Evolutionary conservation across 1,140 invertebrate genomes (phyloP), one percentile per base, ranked within the genome.

Genomic region (Aphaenogaster rudis): DNA sequence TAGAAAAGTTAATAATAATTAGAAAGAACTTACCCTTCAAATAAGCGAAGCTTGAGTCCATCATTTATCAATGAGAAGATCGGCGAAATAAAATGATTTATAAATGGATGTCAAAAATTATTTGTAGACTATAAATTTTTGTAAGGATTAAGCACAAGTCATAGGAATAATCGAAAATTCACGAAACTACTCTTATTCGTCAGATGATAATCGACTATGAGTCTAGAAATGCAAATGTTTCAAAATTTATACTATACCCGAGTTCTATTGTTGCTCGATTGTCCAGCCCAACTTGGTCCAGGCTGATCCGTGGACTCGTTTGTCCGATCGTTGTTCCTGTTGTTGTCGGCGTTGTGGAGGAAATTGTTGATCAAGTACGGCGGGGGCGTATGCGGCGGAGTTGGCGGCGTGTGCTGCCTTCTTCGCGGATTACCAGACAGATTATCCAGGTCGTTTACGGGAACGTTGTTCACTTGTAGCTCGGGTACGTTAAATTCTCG

Each of bases 391-490:
- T 90, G 86, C 36, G 86, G 88, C 5, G 88, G 87, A 28, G 86
- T 86, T 1, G 92, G 87, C 1, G 82, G 88, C 6, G 88, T 79
- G 4, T 81, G 81, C 7, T 54, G 87, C 67, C 87, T 78, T 63
- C 86, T 87, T 63, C 93, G 87, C 39, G 82, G 92, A 57, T 88
- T 92, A 15, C 87, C 91, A 5, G 92, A 90, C 13, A 91, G 92
- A 67, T 93, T 93, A 87, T 82, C 92, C 80, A 94, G 93, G 76
- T 96, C 94, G 7, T 94, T 95, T 3, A 96, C 92, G 3, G 96
- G 96, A 0, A 96, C 94, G 86, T 97, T 96, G 82, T 97, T 97
- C 2, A 97, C 96, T 87, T 96, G 96, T 67, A 97, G 95, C 5
- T 96, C 92, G 3, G 97, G 96, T 80, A 96, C 95, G n/a, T 95